phyloP scores from a whole-genome alignment of 2,113 vertebrate genomes.

The Halcyon senegalensis region DNA sequence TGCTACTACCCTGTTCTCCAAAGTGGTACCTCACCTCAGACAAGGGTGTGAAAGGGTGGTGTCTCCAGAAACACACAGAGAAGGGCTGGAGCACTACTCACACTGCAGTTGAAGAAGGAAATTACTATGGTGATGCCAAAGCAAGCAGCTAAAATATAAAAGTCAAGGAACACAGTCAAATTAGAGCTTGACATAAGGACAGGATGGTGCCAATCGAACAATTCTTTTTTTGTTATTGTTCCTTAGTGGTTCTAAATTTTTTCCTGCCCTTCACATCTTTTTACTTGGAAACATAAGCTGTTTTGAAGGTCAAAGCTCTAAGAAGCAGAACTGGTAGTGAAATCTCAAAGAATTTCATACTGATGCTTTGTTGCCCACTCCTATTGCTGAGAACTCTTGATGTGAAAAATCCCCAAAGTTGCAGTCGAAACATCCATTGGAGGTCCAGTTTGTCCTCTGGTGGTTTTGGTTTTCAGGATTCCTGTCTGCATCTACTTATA shows the following conservation, averaged over 20 bases:
- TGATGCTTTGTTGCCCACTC: background rate
- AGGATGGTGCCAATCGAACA: background rate
- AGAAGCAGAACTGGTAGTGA: background rate
- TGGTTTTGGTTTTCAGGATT: background rate
- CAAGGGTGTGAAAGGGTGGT: background rate
- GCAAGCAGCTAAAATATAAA: conserved; percentile 21
- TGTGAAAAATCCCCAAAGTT: background rate
- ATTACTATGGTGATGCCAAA: background rate
- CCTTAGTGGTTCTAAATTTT: background rate
- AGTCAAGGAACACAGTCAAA: background rate
- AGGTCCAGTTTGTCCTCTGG: background rate
- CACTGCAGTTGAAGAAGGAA: background rate
- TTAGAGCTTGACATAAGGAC: background rate
- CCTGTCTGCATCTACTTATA: background rate
- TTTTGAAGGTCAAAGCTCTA: conserved; percentile 9
- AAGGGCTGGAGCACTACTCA: background rate
- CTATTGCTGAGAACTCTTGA: background rate
- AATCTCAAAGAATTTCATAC: background rate
- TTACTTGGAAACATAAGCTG: background rate
- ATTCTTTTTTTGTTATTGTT: background rate
- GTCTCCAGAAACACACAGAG: background rate
- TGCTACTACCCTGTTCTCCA: background rate
- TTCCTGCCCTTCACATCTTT: background rate
- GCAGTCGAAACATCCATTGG: background rate
- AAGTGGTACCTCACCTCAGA: background rate